phyloP scores from a whole-genome alignment of 2,113 vertebrate species.

The Lamprotornis superbus region DNA sequence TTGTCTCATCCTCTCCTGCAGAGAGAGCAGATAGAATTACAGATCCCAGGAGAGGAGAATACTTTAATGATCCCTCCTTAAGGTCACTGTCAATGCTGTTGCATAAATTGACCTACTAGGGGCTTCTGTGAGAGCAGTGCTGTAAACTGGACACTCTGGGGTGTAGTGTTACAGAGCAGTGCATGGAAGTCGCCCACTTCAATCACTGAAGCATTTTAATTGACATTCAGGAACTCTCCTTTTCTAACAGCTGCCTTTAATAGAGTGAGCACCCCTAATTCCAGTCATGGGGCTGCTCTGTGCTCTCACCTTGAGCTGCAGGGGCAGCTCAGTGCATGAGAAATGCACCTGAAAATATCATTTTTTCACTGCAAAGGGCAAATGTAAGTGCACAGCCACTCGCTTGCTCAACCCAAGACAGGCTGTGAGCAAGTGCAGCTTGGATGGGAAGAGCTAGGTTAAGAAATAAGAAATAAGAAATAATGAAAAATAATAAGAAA shows the following conservation, averaged over 20 bases:
- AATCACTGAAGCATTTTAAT: conserved; percentile 58
- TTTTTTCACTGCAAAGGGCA: not conserved
- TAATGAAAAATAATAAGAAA: not conserved
- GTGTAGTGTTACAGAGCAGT: not conserved
- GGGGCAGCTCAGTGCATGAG: not conserved
- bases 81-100: conserved; percentile 47
- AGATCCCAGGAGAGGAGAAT: not conserved
- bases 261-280: not conserved
- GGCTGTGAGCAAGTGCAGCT: not conserved
- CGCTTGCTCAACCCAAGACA: not conserved
- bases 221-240: conserved; percentile 16
- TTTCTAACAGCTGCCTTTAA: not conserved
- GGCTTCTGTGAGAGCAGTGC: conserved; percentile 17
- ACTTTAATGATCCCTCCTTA: conserved; percentile 31
- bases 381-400: not conserved
- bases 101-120: conserved; percentile 34
- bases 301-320: not conserved
- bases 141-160: not conserved
- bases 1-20: not conserved
- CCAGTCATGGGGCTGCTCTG: not conserved
- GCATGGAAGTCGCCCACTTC: not conserved
- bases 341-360: not conserved
- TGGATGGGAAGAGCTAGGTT: not conserved
- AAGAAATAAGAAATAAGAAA: not conserved
- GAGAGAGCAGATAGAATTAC: conserved; percentile 28